A percentile compares a stretch with the other conserved stretches of the same genome.
phyloP scores from a whole-genome alignment of 37 sponge, comb jelly and placozoan genomes.

The Eunapius fragilis region DNA sequence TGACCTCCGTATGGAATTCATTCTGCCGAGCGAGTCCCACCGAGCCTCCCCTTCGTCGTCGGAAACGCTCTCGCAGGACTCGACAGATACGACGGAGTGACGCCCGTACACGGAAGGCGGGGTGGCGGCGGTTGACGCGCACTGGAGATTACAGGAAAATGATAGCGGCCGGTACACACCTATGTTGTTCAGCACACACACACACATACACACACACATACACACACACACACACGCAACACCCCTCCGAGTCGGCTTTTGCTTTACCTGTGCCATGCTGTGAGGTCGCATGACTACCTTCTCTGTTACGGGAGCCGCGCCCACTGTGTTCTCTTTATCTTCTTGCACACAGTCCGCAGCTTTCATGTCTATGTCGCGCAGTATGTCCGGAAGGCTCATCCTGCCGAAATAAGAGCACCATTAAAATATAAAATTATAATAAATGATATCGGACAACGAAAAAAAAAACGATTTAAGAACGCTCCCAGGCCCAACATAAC shows the following conservation, averaged over 20 bases:
- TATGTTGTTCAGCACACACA: too few relatives aligned
- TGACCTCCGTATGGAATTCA: conserved; percentile 52
- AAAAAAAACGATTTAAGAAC: not conserved
- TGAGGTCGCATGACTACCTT: not conserved
- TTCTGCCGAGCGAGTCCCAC: conserved; percentile 54
- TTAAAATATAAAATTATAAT: too few relatives aligned
- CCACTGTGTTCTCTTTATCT: not conserved
- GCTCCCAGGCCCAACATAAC: not conserved
- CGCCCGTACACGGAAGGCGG: not conserved
- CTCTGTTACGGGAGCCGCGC: not conserved
- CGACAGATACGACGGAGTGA: not conserved
- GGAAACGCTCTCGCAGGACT: not conserved
- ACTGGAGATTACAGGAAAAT: not conserved
- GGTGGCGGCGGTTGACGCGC: not conserved
- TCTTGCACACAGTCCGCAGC: not conserved
- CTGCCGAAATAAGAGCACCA: not conserved
- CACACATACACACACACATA: not conserved
- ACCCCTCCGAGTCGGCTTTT: too few relatives aligned
- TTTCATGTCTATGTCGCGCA: conserved; percentile 9
- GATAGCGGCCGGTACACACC: not conserved
- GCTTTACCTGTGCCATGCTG: not conserved
- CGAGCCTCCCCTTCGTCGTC: conserved; percentile 47
- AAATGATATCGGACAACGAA: too few relatives aligned
- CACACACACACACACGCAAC: too few relatives aligned
- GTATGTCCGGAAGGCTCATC: conserved; percentile 41